phyloP scores from a whole-genome alignment of 2,888 invertebrate species.

The Hofmannophila pseudospretella region DNA sequence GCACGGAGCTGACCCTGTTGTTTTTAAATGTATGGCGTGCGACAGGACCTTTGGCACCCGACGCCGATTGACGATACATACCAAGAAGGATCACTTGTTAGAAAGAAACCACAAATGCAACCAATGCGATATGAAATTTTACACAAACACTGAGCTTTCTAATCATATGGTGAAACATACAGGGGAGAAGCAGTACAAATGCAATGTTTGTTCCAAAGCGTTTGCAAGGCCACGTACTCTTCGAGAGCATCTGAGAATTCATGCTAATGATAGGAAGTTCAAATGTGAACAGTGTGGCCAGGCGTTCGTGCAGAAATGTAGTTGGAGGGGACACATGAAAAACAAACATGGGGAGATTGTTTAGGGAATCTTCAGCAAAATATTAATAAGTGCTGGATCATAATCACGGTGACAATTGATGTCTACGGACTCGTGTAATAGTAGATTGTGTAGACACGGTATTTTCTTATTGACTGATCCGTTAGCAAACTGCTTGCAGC shows the following conservation, averaged over 20 bases:
- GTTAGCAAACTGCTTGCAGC: too few relatives aligned
- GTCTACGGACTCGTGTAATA: too few relatives aligned
- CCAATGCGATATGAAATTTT: constrained; percentile 20
- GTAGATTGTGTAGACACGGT: too few relatives aligned
- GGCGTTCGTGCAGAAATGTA: constrained; percentile 25
- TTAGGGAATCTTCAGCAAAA: too few relatives aligned
- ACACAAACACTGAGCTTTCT: constrained; percentile 38
- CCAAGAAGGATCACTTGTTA: constrained; percentile 41
- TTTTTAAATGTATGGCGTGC: constrained; percentile 28
- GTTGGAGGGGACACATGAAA: constrained; percentile 21
- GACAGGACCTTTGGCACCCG: constrained; percentile 26
- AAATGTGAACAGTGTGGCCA: constrained; percentile 19
- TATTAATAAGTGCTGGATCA: too few relatives aligned
- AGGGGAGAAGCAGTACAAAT: constrained; percentile 38
- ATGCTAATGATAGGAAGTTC: constrained; percentile 12
- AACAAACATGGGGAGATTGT: constrained; percentile 16
- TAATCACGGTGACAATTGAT: too few relatives aligned
- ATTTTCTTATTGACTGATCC: too few relatives aligned
- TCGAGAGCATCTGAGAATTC: constrained; percentile 32
- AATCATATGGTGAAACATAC: constrained; percentile 55
- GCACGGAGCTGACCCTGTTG: constrained; percentile 10
- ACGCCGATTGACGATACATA: constrained; percentile 25
- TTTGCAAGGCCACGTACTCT: constrained; percentile 24
- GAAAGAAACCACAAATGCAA: constrained; percentile 26
- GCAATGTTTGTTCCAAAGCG: constrained; percentile 42